Evolutionary conservation across 2,797 vertebrate species (phyloP).

Genomic region (Anabas testudineus): DNA sequence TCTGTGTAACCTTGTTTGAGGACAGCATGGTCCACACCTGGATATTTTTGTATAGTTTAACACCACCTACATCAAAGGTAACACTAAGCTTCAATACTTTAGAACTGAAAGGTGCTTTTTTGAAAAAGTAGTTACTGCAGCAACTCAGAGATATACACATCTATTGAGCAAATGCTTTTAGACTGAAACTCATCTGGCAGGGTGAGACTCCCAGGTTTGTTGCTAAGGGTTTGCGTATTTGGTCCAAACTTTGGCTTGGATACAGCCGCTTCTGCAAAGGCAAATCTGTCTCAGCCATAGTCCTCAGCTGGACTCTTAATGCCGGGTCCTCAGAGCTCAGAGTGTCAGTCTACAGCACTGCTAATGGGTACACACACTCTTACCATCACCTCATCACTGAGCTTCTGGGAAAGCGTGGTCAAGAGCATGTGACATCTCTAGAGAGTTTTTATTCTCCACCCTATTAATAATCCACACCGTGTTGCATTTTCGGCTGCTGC

Average conservation of each 20-base stretch:
- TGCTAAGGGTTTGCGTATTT: slow-evolving; percentile 46
- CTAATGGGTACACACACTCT: slow-evolving; percentile 53
- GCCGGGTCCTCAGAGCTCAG: slow-evolving; percentile 35
- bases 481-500: neutral
- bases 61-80: neutral
- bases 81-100: neutral
- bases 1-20: slow-evolving; percentile 24
- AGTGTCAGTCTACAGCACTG: slow-evolving; percentile 33
- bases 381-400: slow-evolving; percentile 55
- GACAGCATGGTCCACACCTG: slow-evolving; percentile 29
- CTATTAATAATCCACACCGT: neutral
- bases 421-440: slow-evolving; percentile 18
- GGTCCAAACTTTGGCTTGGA: slow-evolving; percentile 30
- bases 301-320: slow-evolving; percentile 47
- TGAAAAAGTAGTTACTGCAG: slow-evolving; percentile 22
- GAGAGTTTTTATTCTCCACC: slow-evolving; percentile 10
- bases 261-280: slow-evolving; percentile 8
- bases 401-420: slow-evolving; percentile 44
- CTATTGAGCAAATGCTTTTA: slow-evolving; percentile 31
- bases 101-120: slow-evolving; percentile 3
- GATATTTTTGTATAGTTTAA: slow-evolving; percentile 20
- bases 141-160: slow-evolving; percentile 13
- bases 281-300: slow-evolving; percentile 25
- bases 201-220: slow-evolving; percentile 29
- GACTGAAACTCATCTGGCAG: slow-evolving; percentile 18